Base-by-base conservation (phyloP, 2,113 vertebrate genomes). In the Rhagologus leucostigma region DNA sequence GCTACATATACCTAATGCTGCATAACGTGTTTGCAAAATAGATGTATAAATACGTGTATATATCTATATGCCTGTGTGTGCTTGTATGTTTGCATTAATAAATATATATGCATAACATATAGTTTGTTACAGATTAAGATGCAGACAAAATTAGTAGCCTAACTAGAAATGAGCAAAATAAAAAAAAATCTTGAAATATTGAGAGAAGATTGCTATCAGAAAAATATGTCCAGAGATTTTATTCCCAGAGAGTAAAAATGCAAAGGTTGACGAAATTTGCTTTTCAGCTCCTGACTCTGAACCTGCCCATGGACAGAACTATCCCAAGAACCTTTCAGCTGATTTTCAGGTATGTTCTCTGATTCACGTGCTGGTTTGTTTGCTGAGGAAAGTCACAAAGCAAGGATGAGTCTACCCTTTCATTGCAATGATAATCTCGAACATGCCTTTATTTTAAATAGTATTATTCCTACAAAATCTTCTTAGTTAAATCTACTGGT, bases 1-100 rank as follows among this genome's bases (percentile, higher is more conserved):
- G 37, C 44, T 94, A 21, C 67, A 76, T 96, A 69, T 78, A 93
- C 49, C 64, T 87, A 65, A 83, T 60, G 76, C 94, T 85, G 85
- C 73, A 92, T 65, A 92, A 93, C 50, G 17, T 86, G 22, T 95
- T 96, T 96, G 75, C 79, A 96, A 69, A 97, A 96, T 46, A 88
- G 59, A 73, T 63, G 67, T 91, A 56, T 26, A 71, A 93, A 93
- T 84, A 75, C 64, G 14, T 63, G 8, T 56, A 18, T 74, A 59
- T 24, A 16, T 42, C 17, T 84, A 78, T 79, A 9, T 76, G 33
- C 4, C 1, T 52, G 37, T 59, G 26, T 50, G 7, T n/a, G 14
- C 14, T 42, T 33, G 29, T 62, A 11, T 65, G 23, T 55, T 74
- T 84, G 13, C 10, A 53, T 39, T 53, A 47, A 44, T 33, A 39